Evolutionary conservation across 2,113 vertebrate genomes (phyloP).

Genomic region (Pipra filicauda): DNA sequence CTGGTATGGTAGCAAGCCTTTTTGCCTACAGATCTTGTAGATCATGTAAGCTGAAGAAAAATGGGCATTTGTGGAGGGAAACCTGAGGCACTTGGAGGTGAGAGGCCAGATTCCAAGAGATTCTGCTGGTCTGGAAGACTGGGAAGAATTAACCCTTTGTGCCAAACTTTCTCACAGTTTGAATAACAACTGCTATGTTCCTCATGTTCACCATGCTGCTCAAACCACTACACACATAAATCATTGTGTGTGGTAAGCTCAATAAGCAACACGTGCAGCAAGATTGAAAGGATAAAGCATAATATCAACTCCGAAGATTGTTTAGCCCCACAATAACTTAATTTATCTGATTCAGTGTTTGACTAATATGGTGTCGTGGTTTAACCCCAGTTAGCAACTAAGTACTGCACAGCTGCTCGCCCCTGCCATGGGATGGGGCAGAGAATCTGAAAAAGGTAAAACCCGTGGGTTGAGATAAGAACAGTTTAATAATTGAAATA

Average conservation of each 20-base stretch:
- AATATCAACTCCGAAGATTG: background rate
- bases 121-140: background rate
- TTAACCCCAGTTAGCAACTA: background rate
- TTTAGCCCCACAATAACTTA: background rate
- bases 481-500: background rate
- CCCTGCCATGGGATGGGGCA: background rate
- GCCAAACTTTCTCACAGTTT: background rate
- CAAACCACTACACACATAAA: background rate
- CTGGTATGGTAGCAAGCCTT: background rate
- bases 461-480: background rate
- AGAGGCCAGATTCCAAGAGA: background rate
- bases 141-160: background rate
- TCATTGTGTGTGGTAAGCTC: background rate
- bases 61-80: background rate
- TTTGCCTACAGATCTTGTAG: background rate
- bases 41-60: background rate
- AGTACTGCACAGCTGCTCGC: accelerated
- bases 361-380: background rate
- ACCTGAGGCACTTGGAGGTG: background rate
- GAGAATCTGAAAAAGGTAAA: background rate
- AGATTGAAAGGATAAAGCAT: background rate
- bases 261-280: background rate
- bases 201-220: background rate
- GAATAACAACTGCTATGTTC: background rate
- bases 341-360: background rate